A percentile compares a stretch with the other conserved stretches of the same genome.
These are phyloP conservation scores for Phrynocephalus forsythii DNA, from an alignment of 2,797 vertebrate genomes.

Conservation along the genomic window DNA sequence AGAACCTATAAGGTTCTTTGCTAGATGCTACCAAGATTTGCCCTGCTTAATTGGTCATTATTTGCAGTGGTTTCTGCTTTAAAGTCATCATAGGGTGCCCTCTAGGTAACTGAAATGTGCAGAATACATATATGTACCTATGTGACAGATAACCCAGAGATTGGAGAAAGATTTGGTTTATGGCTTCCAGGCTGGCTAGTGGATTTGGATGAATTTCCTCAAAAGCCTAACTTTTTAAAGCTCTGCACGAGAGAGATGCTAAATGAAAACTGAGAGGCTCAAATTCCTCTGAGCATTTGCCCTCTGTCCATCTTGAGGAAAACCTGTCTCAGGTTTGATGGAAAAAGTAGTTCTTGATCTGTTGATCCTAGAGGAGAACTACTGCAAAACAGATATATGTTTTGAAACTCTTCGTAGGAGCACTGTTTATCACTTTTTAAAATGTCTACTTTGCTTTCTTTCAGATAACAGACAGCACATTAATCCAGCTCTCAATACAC, in stretches of 20 bases:
- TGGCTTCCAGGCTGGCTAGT: no score
- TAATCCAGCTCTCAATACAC: slow-evolving; percentile 97
- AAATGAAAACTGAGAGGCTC: neutral
- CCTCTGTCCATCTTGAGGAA: neutral
- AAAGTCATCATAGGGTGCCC: neutral
- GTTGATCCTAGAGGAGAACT: neutral
- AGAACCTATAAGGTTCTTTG: neutral
- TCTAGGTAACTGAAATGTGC: neutral
- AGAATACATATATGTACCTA: neutral
- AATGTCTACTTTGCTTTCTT: slow-evolving; percentile 24
- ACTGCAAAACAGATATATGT: neutral
- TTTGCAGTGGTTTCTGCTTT: neutral
- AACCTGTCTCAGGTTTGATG: neutral
- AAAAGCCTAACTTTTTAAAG: neutral
- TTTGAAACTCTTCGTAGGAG: neutral
- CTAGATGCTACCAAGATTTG: neutral
- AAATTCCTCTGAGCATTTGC: neutral
- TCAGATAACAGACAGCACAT: slow-evolving; percentile 95
- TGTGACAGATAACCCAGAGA: neutral
- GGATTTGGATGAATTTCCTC: no score
- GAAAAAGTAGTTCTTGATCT: neutral
- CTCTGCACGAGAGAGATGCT: neutral
- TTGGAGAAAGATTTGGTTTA: no score
- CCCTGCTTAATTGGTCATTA: neutral
- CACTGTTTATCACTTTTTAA: neutral